Evolutionary conservation across 1,140 invertebrate genomes (phyloP).

Genomic region (Zaprionus camerounensis): DNA sequence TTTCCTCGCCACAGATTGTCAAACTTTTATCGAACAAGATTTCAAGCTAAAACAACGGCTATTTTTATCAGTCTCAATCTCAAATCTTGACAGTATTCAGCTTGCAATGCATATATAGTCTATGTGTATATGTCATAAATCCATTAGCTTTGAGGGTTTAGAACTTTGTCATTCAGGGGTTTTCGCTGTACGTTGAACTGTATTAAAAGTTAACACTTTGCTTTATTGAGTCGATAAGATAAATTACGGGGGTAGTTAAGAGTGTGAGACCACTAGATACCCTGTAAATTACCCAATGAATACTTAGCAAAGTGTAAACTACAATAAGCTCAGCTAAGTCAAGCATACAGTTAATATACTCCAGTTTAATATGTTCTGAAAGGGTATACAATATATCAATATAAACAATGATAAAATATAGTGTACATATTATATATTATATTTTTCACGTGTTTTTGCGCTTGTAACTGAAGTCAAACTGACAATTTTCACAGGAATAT

Average conservation of each 20-base stretch:
- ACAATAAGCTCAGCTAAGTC: no score
- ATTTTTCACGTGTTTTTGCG: not conserved
- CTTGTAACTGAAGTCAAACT: not conserved
- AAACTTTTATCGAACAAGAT: not conserved
- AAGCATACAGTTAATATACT: no score
- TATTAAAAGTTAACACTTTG: not conserved
- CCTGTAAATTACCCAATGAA: not conserved
- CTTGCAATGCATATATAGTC: not conserved
- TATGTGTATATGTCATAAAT: not conserved
- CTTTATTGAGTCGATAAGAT: constrained; percentile 21
- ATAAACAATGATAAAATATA: not conserved
- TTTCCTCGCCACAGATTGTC: not conserved
- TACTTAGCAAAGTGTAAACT: no score
- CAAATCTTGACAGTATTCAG: not conserved
- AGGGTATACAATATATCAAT: no score
- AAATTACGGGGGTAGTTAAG: not conserved
- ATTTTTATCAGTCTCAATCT: constrained; percentile 3
- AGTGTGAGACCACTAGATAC: not conserved
- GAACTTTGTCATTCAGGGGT: not conserved
- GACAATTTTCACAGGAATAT: not conserved
- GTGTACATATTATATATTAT: not conserved
- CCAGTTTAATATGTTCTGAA: no score
- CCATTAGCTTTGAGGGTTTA: not conserved
- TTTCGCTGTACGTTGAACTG: not conserved
- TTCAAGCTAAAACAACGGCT: not conserved